Evolutionary conservation across 2,888 invertebrate genomes (phyloP).

Genomic region (Caenorhabditis sulstoni): DNA sequence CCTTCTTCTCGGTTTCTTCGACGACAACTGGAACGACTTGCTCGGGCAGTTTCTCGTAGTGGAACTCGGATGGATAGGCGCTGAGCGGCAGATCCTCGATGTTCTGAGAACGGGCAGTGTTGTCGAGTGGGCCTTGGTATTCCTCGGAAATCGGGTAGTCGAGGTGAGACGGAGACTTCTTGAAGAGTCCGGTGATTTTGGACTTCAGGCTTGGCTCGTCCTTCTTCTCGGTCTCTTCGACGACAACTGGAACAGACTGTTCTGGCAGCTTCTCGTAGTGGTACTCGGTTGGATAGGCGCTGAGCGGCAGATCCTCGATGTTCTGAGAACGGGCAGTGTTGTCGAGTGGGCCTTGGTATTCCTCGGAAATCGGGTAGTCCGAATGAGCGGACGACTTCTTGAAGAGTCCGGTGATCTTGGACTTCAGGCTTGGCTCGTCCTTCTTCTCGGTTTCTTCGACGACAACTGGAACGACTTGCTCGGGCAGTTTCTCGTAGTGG

Average conservation of each 20-base stretch:
- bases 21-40: constrained; percentile 15
- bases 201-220: constrained; percentile 42
- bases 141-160: constrained; percentile 64
- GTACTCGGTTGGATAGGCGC: constrained; percentile 33
- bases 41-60: constrained; percentile 39
- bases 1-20: constrained; percentile 39
- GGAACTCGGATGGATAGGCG: constrained; percentile 60
- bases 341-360: constrained; percentile 64
- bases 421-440: constrained; percentile 37
- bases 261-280: constrained; percentile 40
- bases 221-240: constrained; percentile 39
- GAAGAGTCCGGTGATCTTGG: constrained; percentile 59
- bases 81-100: constrained; percentile 59
- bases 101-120: constrained; percentile 55
- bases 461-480: constrained; percentile 14
- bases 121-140: constrained; percentile 63
- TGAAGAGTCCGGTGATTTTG: constrained; percentile 64
- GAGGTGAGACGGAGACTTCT: constrained; percentile 59
- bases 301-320: constrained; percentile 55
- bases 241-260: constrained; percentile 46
- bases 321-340: constrained; percentile 52
- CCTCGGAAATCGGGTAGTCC: constrained; percentile 56
- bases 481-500: constrained; percentile 44
- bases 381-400: constrained; percentile 58
- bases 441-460: constrained; percentile 40